Evolutionary conservation across 2,113 vertebrate genomes (phyloP).

Genomic region (Rhea pennata): DNA sequence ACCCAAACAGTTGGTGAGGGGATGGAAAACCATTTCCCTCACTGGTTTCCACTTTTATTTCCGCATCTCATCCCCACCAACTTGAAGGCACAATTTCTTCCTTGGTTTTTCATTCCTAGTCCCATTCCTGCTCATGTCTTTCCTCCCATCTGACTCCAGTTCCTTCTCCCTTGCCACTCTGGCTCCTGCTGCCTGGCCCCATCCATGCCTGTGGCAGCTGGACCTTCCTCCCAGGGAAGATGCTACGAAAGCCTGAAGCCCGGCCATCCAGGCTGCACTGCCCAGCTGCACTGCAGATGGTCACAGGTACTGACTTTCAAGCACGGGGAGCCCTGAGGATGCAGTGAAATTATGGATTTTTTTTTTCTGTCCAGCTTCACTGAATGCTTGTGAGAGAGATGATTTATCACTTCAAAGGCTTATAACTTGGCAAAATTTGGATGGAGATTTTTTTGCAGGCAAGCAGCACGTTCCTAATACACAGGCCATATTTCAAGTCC

Average conservation of each 20-base stretch:
- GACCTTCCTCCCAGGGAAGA: neutral
- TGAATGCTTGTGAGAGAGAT: neutral
- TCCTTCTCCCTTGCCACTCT: neutral
- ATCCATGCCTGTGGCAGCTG: rapidly evolving
- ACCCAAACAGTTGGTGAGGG: neutral
- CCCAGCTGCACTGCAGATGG: rapidly evolving
- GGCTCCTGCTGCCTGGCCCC: neutral
- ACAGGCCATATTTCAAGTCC: constrained; percentile 9
- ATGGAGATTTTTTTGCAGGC: neutral
- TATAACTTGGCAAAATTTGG: neutral
- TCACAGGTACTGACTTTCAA: neutral
- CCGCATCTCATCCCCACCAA: neutral
- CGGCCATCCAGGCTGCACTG: neutral
- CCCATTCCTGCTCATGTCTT: neutral
- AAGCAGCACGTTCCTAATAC: neutral
- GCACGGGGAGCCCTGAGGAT: rapidly evolving
- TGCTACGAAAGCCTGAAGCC: too few relatives aligned
- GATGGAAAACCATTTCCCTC: neutral
- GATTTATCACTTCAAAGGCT: neutral
- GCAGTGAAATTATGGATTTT: neutral
- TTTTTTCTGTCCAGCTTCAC: neutral
- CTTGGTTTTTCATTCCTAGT: neutral
- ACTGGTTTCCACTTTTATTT: neutral
- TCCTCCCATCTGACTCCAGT: neutral
- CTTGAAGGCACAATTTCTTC: neutral